Percentiles rank a stretch among this genome's conserved stretches.
Conservation (phyloP, 2,113 vertebrate genomes). For the Hypomesus transpacificus region DNA sequence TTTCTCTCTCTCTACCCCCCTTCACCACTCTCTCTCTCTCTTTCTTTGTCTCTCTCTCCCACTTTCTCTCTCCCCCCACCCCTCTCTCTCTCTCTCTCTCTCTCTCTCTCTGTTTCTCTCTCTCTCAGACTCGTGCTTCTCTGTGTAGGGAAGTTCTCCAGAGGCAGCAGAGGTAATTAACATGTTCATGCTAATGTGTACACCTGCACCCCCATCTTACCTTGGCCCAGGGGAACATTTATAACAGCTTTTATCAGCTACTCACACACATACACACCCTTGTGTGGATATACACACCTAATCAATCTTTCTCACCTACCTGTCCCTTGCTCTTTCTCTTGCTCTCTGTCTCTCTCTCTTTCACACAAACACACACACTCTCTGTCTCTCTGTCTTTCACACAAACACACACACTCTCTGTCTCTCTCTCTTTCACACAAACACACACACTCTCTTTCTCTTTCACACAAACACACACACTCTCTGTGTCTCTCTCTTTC, state of each 20-base stretch:
- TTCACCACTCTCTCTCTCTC: no score
- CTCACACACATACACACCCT: background rate
- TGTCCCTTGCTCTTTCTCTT: background rate
- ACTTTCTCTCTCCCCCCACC: no score
- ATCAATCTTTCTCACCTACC: no score
- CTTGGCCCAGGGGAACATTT: conserved; percentile 9
- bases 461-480: no score
- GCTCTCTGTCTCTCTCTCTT: background rate
- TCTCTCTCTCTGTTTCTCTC: background rate
- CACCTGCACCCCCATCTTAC: conserved; percentile 13
- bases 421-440: background rate
- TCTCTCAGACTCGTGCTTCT: background rate
- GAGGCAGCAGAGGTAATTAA: conserved; percentile 17
- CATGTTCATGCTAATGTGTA: conserved; percentile 18
- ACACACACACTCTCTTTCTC: background rate
- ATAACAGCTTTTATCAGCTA: conserved; percentile 15
- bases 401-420: no score
- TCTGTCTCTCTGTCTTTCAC: background rate
- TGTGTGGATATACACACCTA: no score
- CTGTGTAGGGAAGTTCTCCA: conserved; percentile 12
- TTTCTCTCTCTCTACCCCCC: no score
- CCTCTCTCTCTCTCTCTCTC: background rate
- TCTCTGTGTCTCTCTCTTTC: background rate
- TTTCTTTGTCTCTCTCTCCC: no score
- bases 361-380: background rate